A percentile compares a stretch with the other conserved stretches of the same genome.
Evolutionary conservation across 2,113 vertebrate genomes (phyloP).

Genomic region (Phyllopteryx taeniolatus): DNA sequence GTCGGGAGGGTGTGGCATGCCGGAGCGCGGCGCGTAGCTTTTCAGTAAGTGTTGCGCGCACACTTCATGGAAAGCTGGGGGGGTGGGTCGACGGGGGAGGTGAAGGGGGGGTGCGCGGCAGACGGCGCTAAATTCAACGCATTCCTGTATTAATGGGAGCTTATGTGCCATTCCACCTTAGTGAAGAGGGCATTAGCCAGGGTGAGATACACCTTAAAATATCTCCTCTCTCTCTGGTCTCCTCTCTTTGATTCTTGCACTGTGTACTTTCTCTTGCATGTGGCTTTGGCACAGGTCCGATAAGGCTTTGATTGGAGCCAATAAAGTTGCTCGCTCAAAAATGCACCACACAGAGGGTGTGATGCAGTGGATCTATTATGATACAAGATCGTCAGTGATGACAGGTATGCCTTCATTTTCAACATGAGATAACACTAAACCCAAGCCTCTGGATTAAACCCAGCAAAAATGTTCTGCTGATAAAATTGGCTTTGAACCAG

Average conservation of each 20-base stretch:
- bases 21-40: constrained; percentile 61
- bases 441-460: not conserved
- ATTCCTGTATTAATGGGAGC: constrained; percentile 82
- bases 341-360: not conserved
- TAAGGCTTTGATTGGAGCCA: not conserved
- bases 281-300: constrained; percentile 12
- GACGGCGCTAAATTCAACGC: constrained; percentile 80
- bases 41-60: constrained; percentile 71
- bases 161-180: constrained; percentile 73
- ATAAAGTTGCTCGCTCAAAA: not conserved
- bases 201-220: constrained; percentile 71
- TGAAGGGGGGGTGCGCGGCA: constrained; percentile 59
- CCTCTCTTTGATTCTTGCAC: constrained; percentile 33
- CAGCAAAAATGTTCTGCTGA: not conserved
- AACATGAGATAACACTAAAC: not conserved
- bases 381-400: not conserved
- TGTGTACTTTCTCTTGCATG: constrained; percentile 25
- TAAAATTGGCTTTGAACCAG: not conserved
- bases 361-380: not conserved
- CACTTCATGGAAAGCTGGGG: constrained; percentile 73
- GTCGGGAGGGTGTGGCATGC: constrained; percentile 67
- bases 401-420: not conserved
- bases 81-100: constrained; percentile 50
- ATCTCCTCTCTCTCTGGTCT: constrained; percentile 47
- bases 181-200: constrained; percentile 69